A percentile compares a stretch with the other conserved stretches of the same genome.
phyloP scores from a whole-genome alignment of 2,888 invertebrate species.

The Melinopterus prodromus region DNA sequence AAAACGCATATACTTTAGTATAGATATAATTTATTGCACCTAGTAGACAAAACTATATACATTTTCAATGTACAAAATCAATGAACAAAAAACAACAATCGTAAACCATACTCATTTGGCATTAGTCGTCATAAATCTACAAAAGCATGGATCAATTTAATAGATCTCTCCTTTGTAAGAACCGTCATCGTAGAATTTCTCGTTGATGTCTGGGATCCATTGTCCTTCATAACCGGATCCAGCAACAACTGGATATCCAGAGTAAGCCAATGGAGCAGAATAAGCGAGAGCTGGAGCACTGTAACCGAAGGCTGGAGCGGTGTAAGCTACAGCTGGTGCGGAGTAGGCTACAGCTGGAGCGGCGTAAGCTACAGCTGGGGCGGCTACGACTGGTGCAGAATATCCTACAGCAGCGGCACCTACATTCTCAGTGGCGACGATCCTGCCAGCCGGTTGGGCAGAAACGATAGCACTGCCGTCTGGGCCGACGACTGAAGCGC shows the following conservation, averaged over 20 bases:
- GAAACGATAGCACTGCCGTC: conserved; percentile 41
- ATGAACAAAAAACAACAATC: not conserved
- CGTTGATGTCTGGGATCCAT: conserved; percentile 48
- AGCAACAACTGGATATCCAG: conserved; percentile 44
- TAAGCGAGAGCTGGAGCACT: conserved; percentile 11
- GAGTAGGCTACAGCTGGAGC: conserved; percentile 30
- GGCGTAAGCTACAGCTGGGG: conserved; percentile 29
- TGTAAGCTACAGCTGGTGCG: conserved; percentile 28
- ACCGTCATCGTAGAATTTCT: conserved; percentile 52
- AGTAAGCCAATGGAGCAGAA: conserved; percentile 27
- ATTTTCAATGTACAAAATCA: conserved; percentile 4
- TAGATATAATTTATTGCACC: not conserved
- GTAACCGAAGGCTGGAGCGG: conserved; percentile 18
- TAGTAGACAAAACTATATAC: not conserved
- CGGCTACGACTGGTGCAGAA: conserved; percentile 28
- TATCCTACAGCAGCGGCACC: conserved; percentile 30
- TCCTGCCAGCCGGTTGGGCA: conserved; percentile 38
- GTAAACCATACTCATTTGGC: not conserved
- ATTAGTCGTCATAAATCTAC: not conserved
- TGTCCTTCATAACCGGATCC: conserved; percentile 49
- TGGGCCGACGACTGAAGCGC: conserved; percentile 38
- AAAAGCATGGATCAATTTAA: conserved; percentile 10
- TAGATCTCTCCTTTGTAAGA: conserved; percentile 50
- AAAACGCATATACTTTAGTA: not conserved
- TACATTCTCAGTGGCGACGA: conserved; percentile 33